phyloP scores from a whole-genome alignment of 2,888 invertebrate genomes.

The Temnothorax unifasciatus region DNA sequence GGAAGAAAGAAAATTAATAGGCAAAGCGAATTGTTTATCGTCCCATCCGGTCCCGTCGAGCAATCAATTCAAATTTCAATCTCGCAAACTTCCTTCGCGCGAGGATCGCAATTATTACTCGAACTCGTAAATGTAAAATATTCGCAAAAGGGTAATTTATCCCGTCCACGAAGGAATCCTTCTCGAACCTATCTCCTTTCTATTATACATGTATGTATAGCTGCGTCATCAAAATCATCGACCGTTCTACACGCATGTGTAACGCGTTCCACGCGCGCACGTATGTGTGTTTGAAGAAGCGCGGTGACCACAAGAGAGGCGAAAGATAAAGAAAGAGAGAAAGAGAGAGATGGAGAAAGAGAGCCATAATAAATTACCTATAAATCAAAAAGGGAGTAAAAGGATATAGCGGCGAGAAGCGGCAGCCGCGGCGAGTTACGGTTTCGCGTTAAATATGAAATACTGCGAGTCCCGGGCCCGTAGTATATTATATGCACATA shows the following conservation, averaged over 20 bases:
- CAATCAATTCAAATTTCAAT: conserved; percentile 16
- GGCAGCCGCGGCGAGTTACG: conserved; percentile 80
- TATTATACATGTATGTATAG: conserved; percentile 5
- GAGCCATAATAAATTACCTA: conserved; percentile 72
- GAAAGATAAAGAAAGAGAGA: conserved; percentile 36
- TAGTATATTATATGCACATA: conserved; percentile 35
- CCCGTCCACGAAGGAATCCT: conserved; percentile 9
- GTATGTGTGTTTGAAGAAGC: conserved; percentile 50
- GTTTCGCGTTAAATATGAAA: conserved; percentile 83
- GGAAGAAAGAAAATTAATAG: background rate
- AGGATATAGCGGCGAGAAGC: conserved; percentile 70
- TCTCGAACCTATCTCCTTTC: background rate
- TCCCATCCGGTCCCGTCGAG: background rate
- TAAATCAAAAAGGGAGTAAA: conserved; percentile 70
- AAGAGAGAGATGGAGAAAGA: conserved; percentile 49
- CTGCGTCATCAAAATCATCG: conserved; percentile 32
- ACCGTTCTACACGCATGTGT: conserved; percentile 47
- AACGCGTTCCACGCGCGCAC: conserved; percentile 34
- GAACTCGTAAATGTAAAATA: conserved; percentile 11
- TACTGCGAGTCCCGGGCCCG: conserved; percentile 78
- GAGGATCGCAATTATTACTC: background rate
- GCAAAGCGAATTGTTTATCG: background rate
- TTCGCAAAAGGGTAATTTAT: conserved; percentile 19
- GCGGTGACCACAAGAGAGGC: conserved; percentile 60
- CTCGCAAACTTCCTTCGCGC: background rate